Evolutionary conservation across 2,797 vertebrate species (phyloP), one percentile per base, ranked within the genome.

Genomic region (Tarsius wallacei): DNA sequence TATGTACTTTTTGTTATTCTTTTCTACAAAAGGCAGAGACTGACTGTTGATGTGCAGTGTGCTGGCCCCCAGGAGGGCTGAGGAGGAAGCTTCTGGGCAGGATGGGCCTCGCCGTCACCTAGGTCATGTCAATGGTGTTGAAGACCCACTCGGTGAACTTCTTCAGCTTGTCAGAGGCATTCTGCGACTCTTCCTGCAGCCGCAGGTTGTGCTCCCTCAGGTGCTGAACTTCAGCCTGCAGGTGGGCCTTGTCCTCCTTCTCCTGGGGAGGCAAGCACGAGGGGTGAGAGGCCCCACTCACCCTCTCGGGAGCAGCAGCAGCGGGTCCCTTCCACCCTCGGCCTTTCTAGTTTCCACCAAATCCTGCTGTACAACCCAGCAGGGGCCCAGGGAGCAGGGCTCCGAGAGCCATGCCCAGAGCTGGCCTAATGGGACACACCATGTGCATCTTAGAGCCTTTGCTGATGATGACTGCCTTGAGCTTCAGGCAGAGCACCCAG

Each of bases 111-210:
- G 11, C 97, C 59, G 15, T 0, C 36, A 97, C 97, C 99, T 99
- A 99, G 99, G 99, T 99, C 99, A 99, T 99, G 98, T 99, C 99
- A 63, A 99, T 99, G 97, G 99, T 99, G 98, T 99, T 99, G 98
- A 99, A 99, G 98, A 99, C 99, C 99, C 99, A 99, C 96, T 99
- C 99, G 0, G 99, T 99, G 99, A 99, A 99, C 98, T 99, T 99
- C 99, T 99, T 99, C 97, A 99, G 99, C 98, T 99, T 99, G 98
- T 99, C 99, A 0, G 99, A 99, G 95, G 99, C 99, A 14, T 99
- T 99, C 98, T 99, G 99, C 74, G 99, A 99, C 98, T 99, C 99
- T 98, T 99, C 99, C 97, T 99, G 99, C 96, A 99, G 99, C 78
- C 99, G 99, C 99, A 99, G 99, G 99, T 99, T 99, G 99, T 99